These are phyloP conservation scores for Loripinus fragilis DNA, from an alignment of 2,888 invertebrate species.

Conservation along the genomic window DNA sequence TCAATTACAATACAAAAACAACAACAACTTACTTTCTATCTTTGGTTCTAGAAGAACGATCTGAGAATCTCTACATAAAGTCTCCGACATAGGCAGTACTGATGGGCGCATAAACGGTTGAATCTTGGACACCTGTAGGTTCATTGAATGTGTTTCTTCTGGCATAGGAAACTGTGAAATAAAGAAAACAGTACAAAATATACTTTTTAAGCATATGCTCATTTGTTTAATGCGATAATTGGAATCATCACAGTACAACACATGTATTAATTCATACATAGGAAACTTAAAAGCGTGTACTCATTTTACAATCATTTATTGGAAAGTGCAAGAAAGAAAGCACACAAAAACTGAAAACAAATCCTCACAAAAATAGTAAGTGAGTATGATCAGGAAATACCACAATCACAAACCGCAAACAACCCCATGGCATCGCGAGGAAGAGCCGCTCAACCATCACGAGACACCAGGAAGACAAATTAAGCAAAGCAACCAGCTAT, in stretches of 20 bases:
- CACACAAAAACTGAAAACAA: neutral
- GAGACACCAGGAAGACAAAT: too few relatives aligned
- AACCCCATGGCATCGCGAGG: too few relatives aligned
- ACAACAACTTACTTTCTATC: conserved; percentile 4
- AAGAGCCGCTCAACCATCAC: too few relatives aligned
- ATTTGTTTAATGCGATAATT: neutral
- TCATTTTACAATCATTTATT: neutral
- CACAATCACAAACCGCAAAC: too few relatives aligned
- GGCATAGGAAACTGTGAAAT: neutral
- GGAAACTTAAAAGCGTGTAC: neutral
- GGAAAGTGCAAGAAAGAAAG: neutral
- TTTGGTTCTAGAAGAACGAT: conserved; percentile 9
- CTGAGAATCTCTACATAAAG: neutral
- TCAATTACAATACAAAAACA: too few relatives aligned
- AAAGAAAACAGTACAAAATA: neutral
- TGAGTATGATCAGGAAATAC: too few relatives aligned
- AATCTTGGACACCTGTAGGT: conserved; percentile 7
- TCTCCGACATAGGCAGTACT: conserved; percentile 17
- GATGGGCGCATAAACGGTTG: neutral
- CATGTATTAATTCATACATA: too few relatives aligned
- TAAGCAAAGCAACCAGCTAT: too few relatives aligned
- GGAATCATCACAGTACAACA: neutral
- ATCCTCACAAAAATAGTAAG: too few relatives aligned
- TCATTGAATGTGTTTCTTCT: neutral
- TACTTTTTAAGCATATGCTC: neutral